Evolutionary conservation across 2,888 invertebrate genomes (phyloP), one percentile per base, ranked within the genome.

Genomic region (Melinaea marsaeus): DNA sequence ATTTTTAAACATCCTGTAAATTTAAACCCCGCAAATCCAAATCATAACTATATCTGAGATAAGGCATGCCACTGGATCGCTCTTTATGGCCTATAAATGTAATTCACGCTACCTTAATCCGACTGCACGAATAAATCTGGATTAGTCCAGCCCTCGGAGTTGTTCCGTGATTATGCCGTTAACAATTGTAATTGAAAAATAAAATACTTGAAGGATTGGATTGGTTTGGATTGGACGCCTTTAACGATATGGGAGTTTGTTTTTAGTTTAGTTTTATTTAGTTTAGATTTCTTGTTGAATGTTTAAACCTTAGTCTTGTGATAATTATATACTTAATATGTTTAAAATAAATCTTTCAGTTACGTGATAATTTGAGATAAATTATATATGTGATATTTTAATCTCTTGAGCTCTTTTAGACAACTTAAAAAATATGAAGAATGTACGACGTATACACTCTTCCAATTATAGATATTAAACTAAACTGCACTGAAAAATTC

Each of bases 91-190:
- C 88, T 90, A 89, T 89, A 89, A 88, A 90, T 83, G 88, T 90
- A 90, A 90, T 90, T 90, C 89, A 88, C 88, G 88, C 89, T 86
- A 83, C 87, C 88, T 90, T 90, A 90, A 90, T 90, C 90, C 89
- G 84, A 79, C 75, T 85, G 87, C 80, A 79, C 83, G 74, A 78
- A 90, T 90, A 90, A 90, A 90, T 90, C 90, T 88, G 88, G 90
- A 88, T 90, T 90, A 90, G 81, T 83, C 77, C 78, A 71, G 80
- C 81, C 83, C 84, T 79, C 82, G 78, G 86, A 84, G 86, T 86
- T 88, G 88, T 88, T 82, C 82, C 83, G 80, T 85, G 87, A 90
- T 90, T 89, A 88, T 88, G 83, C 84, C 86, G 87, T 86, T 88
- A 86, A 90, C 89, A 88, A 90, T 89, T 80, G 86, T 88, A 88